phyloP scores from a whole-genome alignment of 1,140 invertebrate genomes.

The Drosophila punjabiensis region DNA sequence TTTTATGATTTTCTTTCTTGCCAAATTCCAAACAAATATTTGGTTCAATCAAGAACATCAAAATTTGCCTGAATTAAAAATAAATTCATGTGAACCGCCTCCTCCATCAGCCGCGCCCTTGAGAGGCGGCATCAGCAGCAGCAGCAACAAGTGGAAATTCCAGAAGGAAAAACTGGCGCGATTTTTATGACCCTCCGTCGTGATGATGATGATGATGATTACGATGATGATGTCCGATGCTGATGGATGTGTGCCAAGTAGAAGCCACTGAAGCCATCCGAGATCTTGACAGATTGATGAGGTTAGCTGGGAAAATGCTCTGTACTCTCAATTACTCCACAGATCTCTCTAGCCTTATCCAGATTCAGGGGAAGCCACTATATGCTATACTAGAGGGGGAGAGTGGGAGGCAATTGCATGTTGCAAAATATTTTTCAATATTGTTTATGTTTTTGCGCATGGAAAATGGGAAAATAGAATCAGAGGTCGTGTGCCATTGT shows the following conservation, averaged over 20 bases:
- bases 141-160: slow-evolving; percentile 48
- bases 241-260: slow-evolving; percentile 38
- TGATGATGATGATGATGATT: slow-evolving; percentile 2
- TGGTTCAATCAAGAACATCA: slow-evolving; percentile 25
- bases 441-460: slow-evolving; percentile 37
- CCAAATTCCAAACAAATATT: slow-evolving; percentile 37
- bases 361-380: background rate
- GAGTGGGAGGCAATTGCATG: slow-evolving; percentile 9
- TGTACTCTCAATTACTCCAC: background rate
- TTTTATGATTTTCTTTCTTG: slow-evolving; percentile 31
- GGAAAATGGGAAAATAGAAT: slow-evolving; percentile 13
- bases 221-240: slow-evolving; percentile 13
- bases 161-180: slow-evolving; percentile 16
- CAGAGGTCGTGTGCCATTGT: slow-evolving; percentile 15
- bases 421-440: slow-evolving; percentile 13
- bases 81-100: slow-evolving; percentile 9
- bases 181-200: slow-evolving; percentile 31
- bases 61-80: slow-evolving; percentile 18
- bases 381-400: background rate
- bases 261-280: slow-evolving; percentile 9
- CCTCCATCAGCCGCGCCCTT: slow-evolving; percentile 9
- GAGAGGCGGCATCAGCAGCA: background rate
- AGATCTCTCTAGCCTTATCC: background rate
- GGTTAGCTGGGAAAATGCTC: background rate
- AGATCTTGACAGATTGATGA: slow-evolving; percentile 33